Evolutionary conservation across 2,797 vertebrate genomes (phyloP), one percentile per base, ranked within the genome.

Genomic region (Petrocephalus schoutedeni): DNA sequence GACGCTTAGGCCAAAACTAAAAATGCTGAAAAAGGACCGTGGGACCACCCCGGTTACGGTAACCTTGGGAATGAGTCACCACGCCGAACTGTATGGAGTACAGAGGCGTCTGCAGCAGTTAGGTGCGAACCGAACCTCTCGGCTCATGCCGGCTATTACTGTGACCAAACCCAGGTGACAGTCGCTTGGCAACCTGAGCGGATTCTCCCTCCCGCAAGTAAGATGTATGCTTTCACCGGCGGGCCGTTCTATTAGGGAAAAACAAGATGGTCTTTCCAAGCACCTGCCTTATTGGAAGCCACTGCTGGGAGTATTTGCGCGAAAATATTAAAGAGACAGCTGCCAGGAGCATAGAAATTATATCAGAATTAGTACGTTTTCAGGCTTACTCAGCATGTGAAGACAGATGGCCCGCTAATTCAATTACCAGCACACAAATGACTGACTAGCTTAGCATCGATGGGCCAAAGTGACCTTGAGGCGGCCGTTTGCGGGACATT

Each of bases 381-480:
- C 90, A 92, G 92, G 93, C 94, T 96, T 95, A 95, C 95, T 95
- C 94, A 92, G 94, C 88, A 83, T 93, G 91, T 53, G 92, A 96
- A 94, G 97, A 95, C 97, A 98, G 97, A 98, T 98, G 98, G 97
- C 94, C 92, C 90, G 94, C 95, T 97, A 97, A 98, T 98, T 98
- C 97, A 97, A 97, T 98, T 97, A 97, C 95, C 95, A 89, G 93
- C 89, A 93, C 89, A 93, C 94, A 94, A 93, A 93, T 96, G 97
- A 95, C 96, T 95, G 94, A 94, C 91, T 95, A 92, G 93, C 93
- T 94, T 94, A 95, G 94, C 94, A 90, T 92, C 92, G 92, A 91
- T 89, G 4, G 90, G 94, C 94, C 89, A 91, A 91, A 89, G 91
- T 94, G 93, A 94, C 96, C 95, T 95, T 95, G 95, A 95, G 91